Conservation (phyloP, 2,797 vertebrate genomes). For the Pangasius larnaudii region DNA sequence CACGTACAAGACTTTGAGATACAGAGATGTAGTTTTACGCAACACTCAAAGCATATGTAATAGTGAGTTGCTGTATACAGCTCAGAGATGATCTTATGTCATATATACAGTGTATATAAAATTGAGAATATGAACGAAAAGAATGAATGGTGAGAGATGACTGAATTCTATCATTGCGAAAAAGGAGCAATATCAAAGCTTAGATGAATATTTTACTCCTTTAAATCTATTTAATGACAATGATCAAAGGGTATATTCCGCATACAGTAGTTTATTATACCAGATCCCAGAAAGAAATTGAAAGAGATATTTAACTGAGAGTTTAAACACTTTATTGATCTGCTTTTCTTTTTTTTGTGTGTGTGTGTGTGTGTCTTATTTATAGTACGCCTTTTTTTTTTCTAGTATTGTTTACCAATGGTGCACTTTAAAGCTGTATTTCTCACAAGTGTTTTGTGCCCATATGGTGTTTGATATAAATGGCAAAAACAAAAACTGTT, state of each 20-base stretch:
- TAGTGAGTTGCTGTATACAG: not conserved
- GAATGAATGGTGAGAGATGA: not conserved
- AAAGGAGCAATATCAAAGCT: not conserved
- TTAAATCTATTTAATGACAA: not conserved
- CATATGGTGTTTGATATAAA: not conserved
- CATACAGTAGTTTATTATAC: not conserved
- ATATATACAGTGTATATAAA: not conserved
- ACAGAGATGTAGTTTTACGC: not conserved
- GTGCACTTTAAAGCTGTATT: slow-evolving; percentile 75
- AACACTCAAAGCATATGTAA: not conserved
- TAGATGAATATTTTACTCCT: not conserved
- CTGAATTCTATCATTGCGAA: not conserved
- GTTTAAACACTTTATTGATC: not conserved
- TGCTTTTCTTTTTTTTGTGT: not conserved
- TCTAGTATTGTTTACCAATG: slow-evolving; percentile 51
- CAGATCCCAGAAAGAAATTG: not conserved
- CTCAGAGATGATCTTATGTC: not conserved
- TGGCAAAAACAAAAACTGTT: not conserved
- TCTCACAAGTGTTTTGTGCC: slow-evolving; percentile 64
- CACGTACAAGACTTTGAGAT: not conserved
- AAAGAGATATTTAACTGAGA: slow-evolving; percentile 4
- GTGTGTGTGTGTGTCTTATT: not conserved
- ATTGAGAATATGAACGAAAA: not conserved
- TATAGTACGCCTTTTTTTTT: not conserved
- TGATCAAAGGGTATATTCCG: not conserved